phyloP scores from a whole-genome alignment of 1,140 invertebrate genomes.

The Aphis craccivora region DNA sequence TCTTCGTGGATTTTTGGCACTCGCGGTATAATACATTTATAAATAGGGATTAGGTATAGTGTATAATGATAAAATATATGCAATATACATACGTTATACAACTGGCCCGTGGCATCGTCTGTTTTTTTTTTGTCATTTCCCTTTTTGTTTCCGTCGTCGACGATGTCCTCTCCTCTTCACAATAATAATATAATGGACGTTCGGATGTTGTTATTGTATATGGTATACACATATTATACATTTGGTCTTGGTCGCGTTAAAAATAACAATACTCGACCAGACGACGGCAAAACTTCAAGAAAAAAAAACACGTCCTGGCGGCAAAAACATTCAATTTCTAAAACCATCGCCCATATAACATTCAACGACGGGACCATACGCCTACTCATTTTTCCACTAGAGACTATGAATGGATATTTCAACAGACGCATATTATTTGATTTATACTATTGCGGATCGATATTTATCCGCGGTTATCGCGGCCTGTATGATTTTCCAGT shows the following conservation, averaged over 20 bases:
- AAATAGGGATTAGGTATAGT: not conserved
- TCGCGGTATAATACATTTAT: not conserved
- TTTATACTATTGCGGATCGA: not conserved
- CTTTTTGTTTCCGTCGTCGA: not conserved
- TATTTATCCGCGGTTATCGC: not conserved
- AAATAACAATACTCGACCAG: constrained; percentile 32
- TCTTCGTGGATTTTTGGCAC: not conserved
- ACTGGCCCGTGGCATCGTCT: not conserved
- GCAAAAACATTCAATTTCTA: constrained; percentile 15
- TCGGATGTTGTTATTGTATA: not conserved
- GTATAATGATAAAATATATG: not conserved
- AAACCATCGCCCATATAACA: not conserved
- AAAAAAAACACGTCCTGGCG: constrained; percentile 1
- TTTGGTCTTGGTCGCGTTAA: constrained; percentile 3
- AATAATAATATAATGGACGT: constrained; percentile 4
- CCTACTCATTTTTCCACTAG: not conserved
- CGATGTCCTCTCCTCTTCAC: not conserved
- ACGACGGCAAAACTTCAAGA: not conserved
- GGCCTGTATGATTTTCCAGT: not conserved
- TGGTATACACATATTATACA: not conserved
- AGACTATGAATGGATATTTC: not conserved
- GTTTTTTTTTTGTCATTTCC: constrained; percentile 14
- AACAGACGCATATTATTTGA: not conserved
- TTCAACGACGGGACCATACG: not conserved
- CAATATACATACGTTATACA: not conserved